A percentile compares a stretch with the other conserved stretches of the same genome.
phyloP scores from a whole-genome alignment of 1,140 invertebrate species.

The Mesaphorura yosii region DNA sequence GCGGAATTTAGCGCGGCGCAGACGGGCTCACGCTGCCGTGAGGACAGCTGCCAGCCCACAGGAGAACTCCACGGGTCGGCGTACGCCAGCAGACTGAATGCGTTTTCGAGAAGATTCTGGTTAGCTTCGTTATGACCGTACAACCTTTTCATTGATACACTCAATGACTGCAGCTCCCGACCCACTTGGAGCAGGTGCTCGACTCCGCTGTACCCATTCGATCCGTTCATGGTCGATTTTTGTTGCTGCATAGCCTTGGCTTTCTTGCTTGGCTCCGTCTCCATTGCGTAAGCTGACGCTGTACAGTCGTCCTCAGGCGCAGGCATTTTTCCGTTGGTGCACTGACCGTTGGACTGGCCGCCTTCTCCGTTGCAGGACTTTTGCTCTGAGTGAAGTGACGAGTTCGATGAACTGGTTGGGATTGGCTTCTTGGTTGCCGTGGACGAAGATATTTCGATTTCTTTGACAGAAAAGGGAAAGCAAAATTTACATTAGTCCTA shows the following conservation, averaged over 20 bases:
- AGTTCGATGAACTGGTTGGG: slow-evolving; percentile 25
- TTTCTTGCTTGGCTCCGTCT: not conserved
- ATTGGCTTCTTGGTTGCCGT: slow-evolving; percentile 16
- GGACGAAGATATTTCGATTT: slow-evolving; percentile 27
- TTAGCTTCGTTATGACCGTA: slow-evolving; percentile 73
- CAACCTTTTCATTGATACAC: slow-evolving; percentile 65
- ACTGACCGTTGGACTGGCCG: not conserved
- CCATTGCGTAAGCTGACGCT: not conserved
- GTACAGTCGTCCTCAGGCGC: too few species aligned
- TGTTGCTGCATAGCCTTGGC: not conserved
- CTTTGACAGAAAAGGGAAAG: slow-evolving; percentile 11
- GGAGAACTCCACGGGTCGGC: slow-evolving; percentile 95
- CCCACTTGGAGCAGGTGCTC: slow-evolving; percentile 88
- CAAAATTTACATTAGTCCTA: not conserved
- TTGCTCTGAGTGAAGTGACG: slow-evolving; percentile 22
- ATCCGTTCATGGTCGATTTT: not conserved
- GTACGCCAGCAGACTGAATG: slow-evolving; percentile 94
- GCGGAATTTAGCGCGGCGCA: slow-evolving; percentile 93
- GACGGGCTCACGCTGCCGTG: slow-evolving; percentile 80
- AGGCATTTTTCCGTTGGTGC: slow-evolving; percentile 8
- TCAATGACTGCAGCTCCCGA: slow-evolving; percentile 80
- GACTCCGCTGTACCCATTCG: slow-evolving; percentile 45
- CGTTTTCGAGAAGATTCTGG: slow-evolving; percentile 90
- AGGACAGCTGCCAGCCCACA: slow-evolving; percentile 86
- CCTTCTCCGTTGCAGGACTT: slow-evolving; percentile 25